Conservation (phyloP, 2,888 invertebrate species). For the Meloe dianella region DNA sequence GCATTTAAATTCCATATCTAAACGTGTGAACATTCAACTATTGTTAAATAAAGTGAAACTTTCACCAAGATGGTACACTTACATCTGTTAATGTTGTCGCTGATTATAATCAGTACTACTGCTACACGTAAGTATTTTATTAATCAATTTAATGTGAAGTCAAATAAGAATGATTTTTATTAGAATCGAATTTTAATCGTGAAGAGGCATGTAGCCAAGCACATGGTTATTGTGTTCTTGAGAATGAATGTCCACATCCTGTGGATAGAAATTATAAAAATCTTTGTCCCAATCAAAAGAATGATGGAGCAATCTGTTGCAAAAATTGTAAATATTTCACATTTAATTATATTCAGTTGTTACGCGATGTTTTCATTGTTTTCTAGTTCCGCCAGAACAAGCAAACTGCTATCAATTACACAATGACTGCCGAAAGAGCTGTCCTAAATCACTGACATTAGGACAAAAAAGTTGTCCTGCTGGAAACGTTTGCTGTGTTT, state of each 20-base stretch:
- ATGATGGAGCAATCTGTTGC: conserved; percentile 42
- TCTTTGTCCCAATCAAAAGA: conserved; percentile 39
- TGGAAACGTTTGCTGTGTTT: conserved; percentile 32
- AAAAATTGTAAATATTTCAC: conserved; percentile 36
- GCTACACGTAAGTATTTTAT: not conserved
- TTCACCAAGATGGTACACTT: not conserved
- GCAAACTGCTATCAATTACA: conserved; percentile 35
- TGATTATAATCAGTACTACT: not conserved
- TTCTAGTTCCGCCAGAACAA: conserved; percentile 28
- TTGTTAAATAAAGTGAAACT: conserved; percentile 1
- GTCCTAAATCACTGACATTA: conserved; percentile 24
- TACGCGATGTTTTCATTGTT: conserved; percentile 3
- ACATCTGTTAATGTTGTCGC: not conserved
- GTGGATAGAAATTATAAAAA: conserved; percentile 24
- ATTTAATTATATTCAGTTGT: not conserved
- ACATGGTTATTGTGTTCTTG: conserved; percentile 37
- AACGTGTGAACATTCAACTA: not conserved
- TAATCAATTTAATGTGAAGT: not conserved
- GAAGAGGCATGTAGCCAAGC: conserved; percentile 33
- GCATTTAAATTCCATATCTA: not conserved
- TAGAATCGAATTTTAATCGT: conserved; percentile 38
- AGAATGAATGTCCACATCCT: conserved; percentile 36
- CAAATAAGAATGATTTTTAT: not conserved
- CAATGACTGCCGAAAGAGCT: conserved; percentile 27
- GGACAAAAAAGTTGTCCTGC: conserved; percentile 34